phyloP scores from a whole-genome alignment of 2,113 vertebrate genomes.

The Deroptyus accipitrinus region DNA sequence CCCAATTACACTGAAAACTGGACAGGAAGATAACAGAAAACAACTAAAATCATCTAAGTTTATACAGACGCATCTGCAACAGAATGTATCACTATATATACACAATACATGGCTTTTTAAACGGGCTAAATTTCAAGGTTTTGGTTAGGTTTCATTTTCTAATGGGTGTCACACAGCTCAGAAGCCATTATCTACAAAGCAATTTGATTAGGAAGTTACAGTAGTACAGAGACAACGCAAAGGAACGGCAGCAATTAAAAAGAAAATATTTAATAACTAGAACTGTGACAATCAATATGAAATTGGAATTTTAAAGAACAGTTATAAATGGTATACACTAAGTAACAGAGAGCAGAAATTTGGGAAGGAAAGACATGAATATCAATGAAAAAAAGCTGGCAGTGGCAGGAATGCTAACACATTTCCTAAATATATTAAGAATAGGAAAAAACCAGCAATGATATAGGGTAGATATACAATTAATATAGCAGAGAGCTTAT shows the following conservation, averaged over 20 bases:
- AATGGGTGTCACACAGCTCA: not conserved
- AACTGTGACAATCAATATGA: not conserved
- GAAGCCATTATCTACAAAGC: not conserved
- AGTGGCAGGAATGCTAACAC: not conserved
- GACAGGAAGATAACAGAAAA: not conserved
- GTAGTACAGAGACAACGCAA: not conserved
- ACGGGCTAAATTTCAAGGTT: not conserved
- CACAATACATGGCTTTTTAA: not conserved
- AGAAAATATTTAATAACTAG: not conserved
- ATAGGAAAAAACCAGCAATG: not conserved
- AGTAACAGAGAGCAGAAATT: not conserved
- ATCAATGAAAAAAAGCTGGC: not conserved
- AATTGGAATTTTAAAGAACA: not conserved
- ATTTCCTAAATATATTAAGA: not conserved
- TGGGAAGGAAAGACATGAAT: not conserved
- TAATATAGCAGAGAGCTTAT: not conserved
- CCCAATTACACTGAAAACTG: not conserved
- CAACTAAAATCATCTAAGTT: not conserved
- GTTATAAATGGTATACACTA: not conserved
- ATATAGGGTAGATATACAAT: not conserved
- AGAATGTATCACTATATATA: not conserved
- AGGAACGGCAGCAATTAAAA: not conserved
- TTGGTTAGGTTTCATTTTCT: not conserved
- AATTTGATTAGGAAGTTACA: not conserved
- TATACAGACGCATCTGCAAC: not conserved